Evolutionary conservation across 1,140 invertebrate species (phyloP).

Genomic region (Chrysomallon squamiferum): DNA sequence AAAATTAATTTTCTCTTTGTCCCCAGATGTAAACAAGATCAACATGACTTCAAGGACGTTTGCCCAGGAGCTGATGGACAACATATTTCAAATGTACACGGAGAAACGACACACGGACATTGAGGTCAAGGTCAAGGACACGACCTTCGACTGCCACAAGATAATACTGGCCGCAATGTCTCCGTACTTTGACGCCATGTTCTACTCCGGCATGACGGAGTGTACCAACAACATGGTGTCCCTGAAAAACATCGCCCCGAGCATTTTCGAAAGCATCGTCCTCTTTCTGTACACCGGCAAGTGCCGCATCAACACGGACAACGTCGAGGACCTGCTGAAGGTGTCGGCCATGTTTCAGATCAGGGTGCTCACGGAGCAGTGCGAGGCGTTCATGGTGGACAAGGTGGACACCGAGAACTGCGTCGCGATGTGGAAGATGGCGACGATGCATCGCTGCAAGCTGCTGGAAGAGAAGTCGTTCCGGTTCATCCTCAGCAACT

Average conservation of each 20-base stretch:
- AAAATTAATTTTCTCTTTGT: neutral
- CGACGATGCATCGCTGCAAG: constrained; percentile 6
- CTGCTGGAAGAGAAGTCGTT: constrained; percentile 7
- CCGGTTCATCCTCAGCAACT: constrained; percentile 15
- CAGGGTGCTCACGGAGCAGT: constrained; percentile 6
- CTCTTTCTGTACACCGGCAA: constrained; percentile 23
- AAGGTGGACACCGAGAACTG: constrained; percentile 18
- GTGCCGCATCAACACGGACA: constrained; percentile 8
- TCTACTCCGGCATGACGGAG: constrained; percentile 28
- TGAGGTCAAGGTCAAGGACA: constrained; percentile 25
- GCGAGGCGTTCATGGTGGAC: constrained; percentile 19
- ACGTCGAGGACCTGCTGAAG: constrained; percentile 23
- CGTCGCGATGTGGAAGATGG: constrained; percentile 25
- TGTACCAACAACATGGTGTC: constrained; percentile 10
- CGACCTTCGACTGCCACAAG: constrained; percentile 38
- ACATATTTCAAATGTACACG: neutral
- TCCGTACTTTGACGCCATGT: constrained; percentile 52
- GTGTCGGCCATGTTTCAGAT: constrained; percentile 24
- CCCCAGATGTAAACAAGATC: neutral
- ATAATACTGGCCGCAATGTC: constrained; percentile 38
- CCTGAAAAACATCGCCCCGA: constrained; percentile 11
- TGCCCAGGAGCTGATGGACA: neutral
- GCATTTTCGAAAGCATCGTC: constrained; percentile 14
- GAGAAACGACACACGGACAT: constrained; percentile 33
- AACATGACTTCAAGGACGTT: neutral